Evolutionary conservation across 2,797 vertebrate species (phyloP).

Genomic region (Phrynocephalus guinanensis): DNA sequence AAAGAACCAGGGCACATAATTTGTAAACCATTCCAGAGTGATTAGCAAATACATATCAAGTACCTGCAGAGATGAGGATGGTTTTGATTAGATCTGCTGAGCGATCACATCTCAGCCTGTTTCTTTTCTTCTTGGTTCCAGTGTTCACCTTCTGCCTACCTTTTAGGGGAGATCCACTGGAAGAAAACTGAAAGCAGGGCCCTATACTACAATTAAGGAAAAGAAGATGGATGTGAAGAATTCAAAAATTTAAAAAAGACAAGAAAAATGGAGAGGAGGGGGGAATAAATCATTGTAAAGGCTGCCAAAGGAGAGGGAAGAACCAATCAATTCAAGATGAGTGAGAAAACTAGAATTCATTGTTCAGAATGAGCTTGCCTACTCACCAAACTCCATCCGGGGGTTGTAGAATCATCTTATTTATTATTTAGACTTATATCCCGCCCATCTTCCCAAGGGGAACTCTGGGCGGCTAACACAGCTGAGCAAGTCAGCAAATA

Average conservation of each 20-base stretch:
- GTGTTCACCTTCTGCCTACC: not conserved
- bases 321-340: not conserved
- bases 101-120: not conserved
- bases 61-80: not conserved
- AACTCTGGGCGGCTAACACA: no score
- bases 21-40: slow-evolving; percentile 25
- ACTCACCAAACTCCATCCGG: not conserved
- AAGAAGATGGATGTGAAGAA: no score
- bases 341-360: not conserved
- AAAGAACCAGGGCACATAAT: not conserved
- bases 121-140: not conserved
- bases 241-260: not conserved
- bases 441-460: no score
- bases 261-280: not conserved
- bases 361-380: not conserved
- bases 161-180: not conserved
- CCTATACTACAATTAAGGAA: not conserved
- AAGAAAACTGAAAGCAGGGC: not conserved
- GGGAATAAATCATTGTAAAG: not conserved
- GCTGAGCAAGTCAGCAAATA: no score
- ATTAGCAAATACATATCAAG: slow-evolving; percentile 19
- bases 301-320: not conserved
- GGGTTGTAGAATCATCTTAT: not conserved
- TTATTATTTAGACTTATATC: no score
- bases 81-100: not conserved